Base-by-base conservation (phyloP, 2,797 vertebrate species). In the Cercopithecus diana region DNA sequence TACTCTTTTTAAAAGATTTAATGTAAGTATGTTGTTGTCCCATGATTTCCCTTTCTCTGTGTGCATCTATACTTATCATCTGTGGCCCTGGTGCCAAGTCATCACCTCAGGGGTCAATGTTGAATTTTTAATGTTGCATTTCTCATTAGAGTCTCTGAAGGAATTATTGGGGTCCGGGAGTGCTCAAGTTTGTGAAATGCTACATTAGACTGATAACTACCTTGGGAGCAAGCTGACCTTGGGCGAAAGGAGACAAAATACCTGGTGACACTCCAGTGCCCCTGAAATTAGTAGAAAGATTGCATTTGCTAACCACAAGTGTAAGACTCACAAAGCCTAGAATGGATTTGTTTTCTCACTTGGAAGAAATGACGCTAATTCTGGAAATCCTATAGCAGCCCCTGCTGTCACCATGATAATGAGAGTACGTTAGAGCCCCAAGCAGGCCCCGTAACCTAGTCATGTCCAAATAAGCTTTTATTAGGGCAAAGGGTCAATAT, bases 111-210 rank as follows among this genome's bases (percentile, higher is more conserved):
- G 57, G 10, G 41, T 50, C 61, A 82, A 28, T 39, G 36, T 2
- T 67, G 86, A 83, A 73, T 91, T 86, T 61, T 86, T 55, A 82
- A 88, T 41, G 58, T 28, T 14, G 15, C 24, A 8, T 92, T 90
- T 92, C 72, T 92, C 70, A 90, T 52, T 48, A 10, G n/a, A 55
- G 43, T 57, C 73, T 39, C 93, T 39, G 90, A 36, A 87, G 58
- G 58, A 67, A 43, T 92, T 92, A 22, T 11, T 52, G n/a, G 94
- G 64, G 41, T 36, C 52, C 12, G 4, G 77, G 22, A 67, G 19
- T 48, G 86, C 75, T 85, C 39, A 4, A 48, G 50, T 75, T 52
- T 88, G 73, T 41, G 39, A 93, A 84, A 81, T 30, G 55, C 58
- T 91, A 12, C 39, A 9, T 45, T 39, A 20, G 52, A 19, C 19